phyloP scores from a whole-genome alignment of 2,797 vertebrate genomes.

The Leptodactylus fallax region DNA sequence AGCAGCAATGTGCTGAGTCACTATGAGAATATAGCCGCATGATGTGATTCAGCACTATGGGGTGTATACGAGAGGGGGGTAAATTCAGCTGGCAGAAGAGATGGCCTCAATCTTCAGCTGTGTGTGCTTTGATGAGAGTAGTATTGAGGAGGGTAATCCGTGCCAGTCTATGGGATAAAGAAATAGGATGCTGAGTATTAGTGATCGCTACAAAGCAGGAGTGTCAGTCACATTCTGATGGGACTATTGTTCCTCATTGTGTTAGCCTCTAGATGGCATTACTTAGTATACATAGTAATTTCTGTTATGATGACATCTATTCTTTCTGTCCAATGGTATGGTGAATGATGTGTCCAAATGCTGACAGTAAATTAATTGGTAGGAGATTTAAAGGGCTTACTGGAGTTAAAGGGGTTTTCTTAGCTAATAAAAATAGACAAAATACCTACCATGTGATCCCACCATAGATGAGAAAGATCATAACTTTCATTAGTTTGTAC shows the following conservation, averaged over 20 bases:
- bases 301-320: background rate
- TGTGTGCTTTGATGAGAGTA: background rate
- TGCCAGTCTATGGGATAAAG: background rate
- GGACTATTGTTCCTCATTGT: background rate
- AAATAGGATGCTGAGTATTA: background rate
- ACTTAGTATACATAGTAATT: background rate
- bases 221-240: background rate
- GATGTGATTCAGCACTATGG: conserved; percentile 1
- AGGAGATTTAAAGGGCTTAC: background rate
- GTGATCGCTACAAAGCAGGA: background rate
- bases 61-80: background rate
- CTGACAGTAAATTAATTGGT: background rate
- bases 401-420: too few relatives aligned
- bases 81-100: background rate
- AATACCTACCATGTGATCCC: too few relatives aligned
- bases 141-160: background rate
- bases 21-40: conserved; percentile 30
- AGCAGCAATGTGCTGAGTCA: conserved; percentile 48
- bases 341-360: background rate
- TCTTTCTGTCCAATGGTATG: background rate
- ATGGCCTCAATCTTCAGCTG: background rate
- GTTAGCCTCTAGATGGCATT: background rate
- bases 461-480: too few relatives aligned
- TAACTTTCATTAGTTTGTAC: too few relatives aligned
- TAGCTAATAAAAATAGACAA: too few relatives aligned